Evolutionary conservation across 2,888 invertebrate genomes (phyloP), one percentile per base, ranked within the genome.

Genomic region (Stenolophus ochropezus): DNA sequence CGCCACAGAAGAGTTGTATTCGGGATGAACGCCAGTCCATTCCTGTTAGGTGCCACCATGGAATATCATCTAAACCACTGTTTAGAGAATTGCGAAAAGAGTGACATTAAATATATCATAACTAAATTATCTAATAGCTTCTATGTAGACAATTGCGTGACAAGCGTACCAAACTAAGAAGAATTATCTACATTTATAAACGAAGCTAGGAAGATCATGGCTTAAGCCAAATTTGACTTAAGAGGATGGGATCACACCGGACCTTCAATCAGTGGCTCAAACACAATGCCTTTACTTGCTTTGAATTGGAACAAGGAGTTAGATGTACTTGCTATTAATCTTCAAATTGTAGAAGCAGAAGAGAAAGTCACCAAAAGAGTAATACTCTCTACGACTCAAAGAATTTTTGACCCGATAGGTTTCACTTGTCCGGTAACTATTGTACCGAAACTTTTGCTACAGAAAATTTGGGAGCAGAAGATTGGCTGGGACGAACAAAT

Each of bases 351-450:
- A 23, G n/a, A 82, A 4, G 20, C 11, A 2, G 42, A 20, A 47
- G 16, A 58, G 71, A 23, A 20, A 61, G 42, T 65, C 51, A 76
- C 11, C 56, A 74, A 42, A 23, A 51, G 58, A 18, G 56, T 58
- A 25, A 73, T 83, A 6, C 71, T 83, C 33, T 82, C 82, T 58
- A 53, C 83, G 23, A 74, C 82, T 27, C 84, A 85, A 8, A 74
- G 82, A 11, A 71, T 85, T 16, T 84, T 84, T 76, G 84, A 85
- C 76, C 85, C 85, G 8, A 81, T 85, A 16, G 85, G 85, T 1
- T 83, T 85, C 51, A 82, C 82, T 6, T 82, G 82, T 14, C 84
- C 84, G n/a, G 82, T 81, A 1, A 79, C 84, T 1, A 49, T 85
- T 5, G 25, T 61, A 1, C 84, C 85, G 0, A 85, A 85, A 56